Base-by-base conservation (phyloP, 2,113 vertebrate species). In the Cygnus atratus region DNA sequence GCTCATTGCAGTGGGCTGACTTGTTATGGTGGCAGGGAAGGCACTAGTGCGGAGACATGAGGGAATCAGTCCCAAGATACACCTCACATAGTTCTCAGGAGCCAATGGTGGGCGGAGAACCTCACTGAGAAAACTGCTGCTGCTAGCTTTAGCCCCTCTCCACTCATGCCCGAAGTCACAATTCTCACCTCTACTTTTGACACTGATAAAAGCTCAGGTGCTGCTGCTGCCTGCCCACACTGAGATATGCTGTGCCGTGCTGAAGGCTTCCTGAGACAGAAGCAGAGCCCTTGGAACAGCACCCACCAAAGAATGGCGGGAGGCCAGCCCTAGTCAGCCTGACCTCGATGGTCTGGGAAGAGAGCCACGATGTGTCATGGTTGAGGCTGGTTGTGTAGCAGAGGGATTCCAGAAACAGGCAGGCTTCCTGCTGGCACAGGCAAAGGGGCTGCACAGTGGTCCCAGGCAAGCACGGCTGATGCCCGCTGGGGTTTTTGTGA, bases 301-400 rank as follows among this genome's bases (percentile, higher is more conserved):
- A 93, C 77, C 88, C 84, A 96, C 62, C 71, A 91, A 91, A 93
- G 81, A 28, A 39, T 87, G 96, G 96, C 62, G 0, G 50, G 66
- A 63, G 81, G 91, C 95, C 96, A 97, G 81, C 67, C 84, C 87
- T 52, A 76, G 74, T 87, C 88, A 89, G 93, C 74, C 89, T 96
- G 96, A 94, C 96, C 96, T 97, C 93, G 96, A 80, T 95, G 88
- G 81, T 89, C 92, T 96, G 95, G 96, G 96, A 94, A 94, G 24
- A 55, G 54, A 91, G 92, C 96, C 96, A 96, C 57, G 71, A 76
- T 83, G 50, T 96, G 71, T 96, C 96, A 92, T 93, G 92, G 66
- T 0, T 89, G 67, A 84, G 67, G 66, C 88, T 95, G 84, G 77
- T 84, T 93, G 73, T 70, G 48, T 3, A 0, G 3, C 89, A 91